phyloP scores from a whole-genome alignment of 1,140 invertebrate genomes.

The Venustaconcha ellipsiformis region DNA sequence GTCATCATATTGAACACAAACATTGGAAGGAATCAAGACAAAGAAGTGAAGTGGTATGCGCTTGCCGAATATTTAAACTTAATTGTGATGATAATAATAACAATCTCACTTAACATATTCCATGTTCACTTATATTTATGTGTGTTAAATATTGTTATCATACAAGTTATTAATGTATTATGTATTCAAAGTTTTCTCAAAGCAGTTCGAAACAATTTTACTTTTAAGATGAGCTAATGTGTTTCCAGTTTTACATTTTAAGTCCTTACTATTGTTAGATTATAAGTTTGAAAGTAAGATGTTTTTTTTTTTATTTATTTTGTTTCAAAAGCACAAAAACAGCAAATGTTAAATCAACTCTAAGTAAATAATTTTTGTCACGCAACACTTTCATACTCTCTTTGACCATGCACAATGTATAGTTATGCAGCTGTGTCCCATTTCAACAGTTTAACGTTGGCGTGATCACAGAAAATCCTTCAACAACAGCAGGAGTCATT shows the following conservation, averaged over 20 bases:
- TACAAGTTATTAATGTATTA: not conserved
- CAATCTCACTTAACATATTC: not conserved
- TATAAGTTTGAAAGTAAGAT: not conserved
- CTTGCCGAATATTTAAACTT: not conserved
- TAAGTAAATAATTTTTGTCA: not conserved
- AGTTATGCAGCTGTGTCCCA: not conserved
- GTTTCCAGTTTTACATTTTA: too few relatives aligned
- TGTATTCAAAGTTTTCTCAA: not conserved
- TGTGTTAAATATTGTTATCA: not conserved
- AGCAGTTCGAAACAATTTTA: not conserved
- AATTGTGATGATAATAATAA: not conserved
- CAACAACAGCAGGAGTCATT: not conserved
- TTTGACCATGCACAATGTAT: not conserved
- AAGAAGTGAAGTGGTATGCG: conserved; percentile 15
- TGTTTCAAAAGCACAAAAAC: not conserved
- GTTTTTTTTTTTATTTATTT: not conserved
- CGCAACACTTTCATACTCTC: not conserved
- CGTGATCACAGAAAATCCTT: conserved; percentile 11
- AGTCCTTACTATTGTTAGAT: not conserved
- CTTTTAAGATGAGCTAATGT: too few relatives aligned
- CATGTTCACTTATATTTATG: not conserved
- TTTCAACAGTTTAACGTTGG: not conserved
- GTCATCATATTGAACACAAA: too few relatives aligned
- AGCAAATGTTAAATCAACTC: not conserved
- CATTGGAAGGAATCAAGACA: not conserved